phyloP scores from a whole-genome alignment of 2,797 vertebrate genomes.

The Myripristis jacobus region DNA sequence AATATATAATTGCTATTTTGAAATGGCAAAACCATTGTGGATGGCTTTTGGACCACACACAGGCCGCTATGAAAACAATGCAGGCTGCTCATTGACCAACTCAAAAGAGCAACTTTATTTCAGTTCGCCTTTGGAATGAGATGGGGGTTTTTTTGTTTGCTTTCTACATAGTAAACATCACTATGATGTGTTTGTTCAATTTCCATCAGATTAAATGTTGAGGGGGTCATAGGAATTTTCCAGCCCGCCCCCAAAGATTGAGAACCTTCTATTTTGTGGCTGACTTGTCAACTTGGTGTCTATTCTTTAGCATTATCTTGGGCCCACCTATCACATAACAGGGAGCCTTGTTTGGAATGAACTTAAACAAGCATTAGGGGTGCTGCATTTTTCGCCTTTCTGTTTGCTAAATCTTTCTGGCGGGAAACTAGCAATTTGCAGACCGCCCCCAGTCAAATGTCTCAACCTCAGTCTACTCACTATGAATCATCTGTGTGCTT shows the following conservation, averaged over 20 bases:
- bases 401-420: conserved; percentile 51
- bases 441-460: conserved; percentile 46
- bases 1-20: conserved; percentile 21
- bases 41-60: conserved; percentile 9
- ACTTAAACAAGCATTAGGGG: conserved; percentile 47
- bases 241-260: conserved; percentile 14
- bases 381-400: conserved; percentile 47
- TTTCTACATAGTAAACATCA: conserved; percentile 32
- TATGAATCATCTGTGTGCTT: conserved; percentile 34
- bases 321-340: conserved; percentile 25
- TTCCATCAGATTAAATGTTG: conserved; percentile 35
- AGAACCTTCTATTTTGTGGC: conserved; percentile 53
- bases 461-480: conserved; percentile 31
- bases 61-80: conserved; percentile 30
- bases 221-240: conserved; percentile 45
- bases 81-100: neutral
- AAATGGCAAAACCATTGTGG: neutral
- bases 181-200: conserved; percentile 30
- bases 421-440: conserved; percentile 59
- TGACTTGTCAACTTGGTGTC: conserved; percentile 15
- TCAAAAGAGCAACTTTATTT: conserved; percentile 17
- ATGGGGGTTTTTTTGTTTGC: conserved; percentile 18
- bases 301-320: conserved; percentile 29
- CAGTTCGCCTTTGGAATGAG: conserved; percentile 2
- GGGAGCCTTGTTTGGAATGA: conserved; percentile 44